Base-by-base conservation (phyloP, 2,113 vertebrate genomes). In the Cebidichthys violaceus region DNA sequence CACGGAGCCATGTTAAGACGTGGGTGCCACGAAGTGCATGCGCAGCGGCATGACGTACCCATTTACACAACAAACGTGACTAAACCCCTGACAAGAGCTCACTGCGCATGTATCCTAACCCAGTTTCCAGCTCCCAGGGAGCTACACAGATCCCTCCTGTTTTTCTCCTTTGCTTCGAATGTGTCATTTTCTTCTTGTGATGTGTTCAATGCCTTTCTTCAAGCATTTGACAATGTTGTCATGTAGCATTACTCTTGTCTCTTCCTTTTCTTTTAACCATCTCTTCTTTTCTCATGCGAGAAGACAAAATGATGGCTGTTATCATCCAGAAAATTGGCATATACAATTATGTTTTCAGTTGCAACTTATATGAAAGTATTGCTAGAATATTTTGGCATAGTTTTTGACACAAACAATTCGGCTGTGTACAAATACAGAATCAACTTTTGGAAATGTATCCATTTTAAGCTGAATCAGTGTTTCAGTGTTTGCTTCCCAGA, bases 21-120 rank as follows among this genome's bases (percentile, higher is more conserved):
- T 55, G 57, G 41, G 45, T 15, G 60, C 31, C 45, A 45, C 6
- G n/a, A 41, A 27, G 75, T 43, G 70, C 70, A 86, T 70, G 68
- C 13, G 4, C 47, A 75, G 77, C n/a, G 52, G 43, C 83, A 75
- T 5, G 59, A 77, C 66, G 77, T 61, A 31, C 66, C 70, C 45
- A 31, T 75, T 83, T 8, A 75, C 39, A 82, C 64, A 69, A 66
- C 47, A 50, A 70, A 65, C 39, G 33, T 11, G 64, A 43, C 66
- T 59, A 5, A 4, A 4, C 45, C 70, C 52, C 59, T 18, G 50
- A 27, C 79, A 77, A 72, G 2, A 64, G 39, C 55, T 50, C 59
- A 55, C 55, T 57, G 82, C 65, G 77, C 77, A 81, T 66, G 61
- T 84, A 72, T 75, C 31, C 55, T 75, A 75, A 77, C 78, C 75